These are phyloP conservation scores for Branchinecta sandiegonensis DNA, from an alignment of 2,888 invertebrate genomes.

Conservation along the genomic window DNA sequence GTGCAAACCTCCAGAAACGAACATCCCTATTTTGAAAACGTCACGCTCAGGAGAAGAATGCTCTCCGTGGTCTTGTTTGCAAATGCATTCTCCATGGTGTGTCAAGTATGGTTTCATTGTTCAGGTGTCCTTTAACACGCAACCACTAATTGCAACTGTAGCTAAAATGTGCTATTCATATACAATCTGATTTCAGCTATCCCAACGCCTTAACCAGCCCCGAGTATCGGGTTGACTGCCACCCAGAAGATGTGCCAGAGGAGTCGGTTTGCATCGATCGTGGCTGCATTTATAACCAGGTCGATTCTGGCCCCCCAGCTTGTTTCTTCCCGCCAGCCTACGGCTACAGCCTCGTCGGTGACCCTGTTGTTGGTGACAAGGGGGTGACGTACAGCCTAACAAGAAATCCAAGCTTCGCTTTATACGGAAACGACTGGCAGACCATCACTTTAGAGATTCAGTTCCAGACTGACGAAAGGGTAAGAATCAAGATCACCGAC, in stretches of 20 bases:
- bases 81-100: no score
- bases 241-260: not conserved
- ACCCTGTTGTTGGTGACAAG: not conserved
- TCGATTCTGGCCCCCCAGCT: not conserved
- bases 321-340: not conserved
- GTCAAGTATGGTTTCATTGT: no score
- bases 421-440: conserved; percentile 20
- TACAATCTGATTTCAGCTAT: not conserved
- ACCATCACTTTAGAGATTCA: conserved; percentile 21
- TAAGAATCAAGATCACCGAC: conserved; percentile 18
- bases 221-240: not conserved
- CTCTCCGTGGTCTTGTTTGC: no score
- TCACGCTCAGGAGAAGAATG: no score
- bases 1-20: no score
- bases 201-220: not conserved
- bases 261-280: not conserved
- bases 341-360: conserved; percentile 5
- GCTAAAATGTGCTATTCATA: no score
- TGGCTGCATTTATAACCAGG: not conserved
- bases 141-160: no score
- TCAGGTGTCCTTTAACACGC: no score
- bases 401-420: conserved; percentile 9
- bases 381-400: conserved; percentile 18
- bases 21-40: no score
- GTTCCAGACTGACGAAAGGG: conserved; percentile 19